phyloP scores from a whole-genome alignment of 2,888 invertebrate genomes.

The Pyrgus malvae region DNA sequence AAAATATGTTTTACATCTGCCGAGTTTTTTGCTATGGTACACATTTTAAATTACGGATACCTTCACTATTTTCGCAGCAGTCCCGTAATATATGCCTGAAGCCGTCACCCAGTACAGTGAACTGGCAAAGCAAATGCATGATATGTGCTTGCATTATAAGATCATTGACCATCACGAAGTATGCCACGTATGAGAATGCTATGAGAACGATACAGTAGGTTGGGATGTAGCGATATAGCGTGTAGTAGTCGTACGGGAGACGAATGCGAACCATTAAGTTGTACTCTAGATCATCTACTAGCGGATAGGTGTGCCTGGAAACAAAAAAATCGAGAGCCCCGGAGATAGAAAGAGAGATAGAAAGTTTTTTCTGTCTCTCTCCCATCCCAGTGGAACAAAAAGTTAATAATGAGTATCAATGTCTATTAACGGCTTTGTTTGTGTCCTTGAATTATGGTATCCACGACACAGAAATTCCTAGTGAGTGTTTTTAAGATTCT shows the following conservation, averaged over 20 bases:
- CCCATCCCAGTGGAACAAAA: no score
- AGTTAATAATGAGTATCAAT: no score
- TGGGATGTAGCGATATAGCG: constrained; percentile 44
- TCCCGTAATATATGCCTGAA: constrained; percentile 57
- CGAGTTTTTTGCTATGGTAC: no score
- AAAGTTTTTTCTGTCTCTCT: no score
- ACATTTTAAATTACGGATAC: no score
- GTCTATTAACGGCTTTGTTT: no score
- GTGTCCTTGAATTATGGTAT: no score
- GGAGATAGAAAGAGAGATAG: no score
- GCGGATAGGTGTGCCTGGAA: constrained; percentile 60
- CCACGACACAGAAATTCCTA: no score
- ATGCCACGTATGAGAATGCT: constrained; percentile 55
- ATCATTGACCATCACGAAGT: constrained; percentile 65
- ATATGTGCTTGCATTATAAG: constrained; percentile 60
- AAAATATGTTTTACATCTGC: no score
- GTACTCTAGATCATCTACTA: constrained; percentile 63
- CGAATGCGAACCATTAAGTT: constrained; percentile 55
- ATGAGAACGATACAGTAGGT: constrained; percentile 48
- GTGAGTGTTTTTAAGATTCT: no score
- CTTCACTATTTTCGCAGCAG: constrained; percentile 36
- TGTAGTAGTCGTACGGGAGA: constrained; percentile 52
- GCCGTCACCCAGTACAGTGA: constrained; percentile 56
- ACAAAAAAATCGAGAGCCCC: no score
- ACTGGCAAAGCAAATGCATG: constrained; percentile 63